Evolutionary conservation across 2,888 invertebrate genomes (phyloP).

Genomic region (Cataglyphis rosenhaueri): DNA sequence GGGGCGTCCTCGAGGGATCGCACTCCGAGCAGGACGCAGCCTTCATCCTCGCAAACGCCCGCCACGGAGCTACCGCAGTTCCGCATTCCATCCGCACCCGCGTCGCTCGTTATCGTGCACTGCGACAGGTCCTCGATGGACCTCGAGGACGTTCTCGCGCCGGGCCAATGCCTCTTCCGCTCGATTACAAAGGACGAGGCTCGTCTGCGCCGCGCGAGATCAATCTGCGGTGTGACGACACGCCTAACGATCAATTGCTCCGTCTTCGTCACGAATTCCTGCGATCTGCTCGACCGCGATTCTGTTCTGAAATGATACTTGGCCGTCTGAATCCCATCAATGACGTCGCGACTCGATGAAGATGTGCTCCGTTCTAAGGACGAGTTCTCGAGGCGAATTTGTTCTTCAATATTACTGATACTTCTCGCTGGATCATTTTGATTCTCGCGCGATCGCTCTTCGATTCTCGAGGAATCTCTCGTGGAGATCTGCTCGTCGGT

Average conservation of each 20-base stretch:
- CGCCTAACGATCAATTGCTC: slow-evolving; percentile 73
- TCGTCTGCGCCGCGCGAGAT: slow-evolving; percentile 63
- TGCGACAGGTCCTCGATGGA: slow-evolving; percentile 70
- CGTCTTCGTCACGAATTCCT: slow-evolving; percentile 72
- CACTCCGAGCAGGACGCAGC: slow-evolving; percentile 81
- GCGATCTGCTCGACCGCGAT: slow-evolving; percentile 60
- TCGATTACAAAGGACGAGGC: slow-evolving; percentile 79
- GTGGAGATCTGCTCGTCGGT: slow-evolving; percentile 13
- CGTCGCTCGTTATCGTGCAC: slow-evolving; percentile 56
- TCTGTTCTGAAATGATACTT: slow-evolving; percentile 68
- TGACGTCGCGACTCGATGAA: background rate
- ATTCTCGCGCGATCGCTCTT: slow-evolving; percentile 50
- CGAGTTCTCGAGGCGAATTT: slow-evolving; percentile 34
- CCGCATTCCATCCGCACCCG: slow-evolving; percentile 73
- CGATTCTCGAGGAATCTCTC: slow-evolving; percentile 52
- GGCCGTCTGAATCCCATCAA: slow-evolving; percentile 42
- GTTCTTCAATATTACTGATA: slow-evolving; percentile 51
- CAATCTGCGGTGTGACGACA: slow-evolving; percentile 51
- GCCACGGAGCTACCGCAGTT: slow-evolving; percentile 73
- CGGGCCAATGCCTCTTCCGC: slow-evolving; percentile 60
- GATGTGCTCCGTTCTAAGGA: background rate
- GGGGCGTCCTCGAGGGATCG: slow-evolving; percentile 64
- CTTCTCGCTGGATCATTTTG: slow-evolving; percentile 44
- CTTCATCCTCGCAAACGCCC: slow-evolving; percentile 77
- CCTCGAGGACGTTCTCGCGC: slow-evolving; percentile 60